Percentiles rank a stretch among this genome's conserved stretches.
phyloP scores from a whole-genome alignment of 1,140 invertebrate genomes.

The Schlechtendalia chinensis region DNA sequence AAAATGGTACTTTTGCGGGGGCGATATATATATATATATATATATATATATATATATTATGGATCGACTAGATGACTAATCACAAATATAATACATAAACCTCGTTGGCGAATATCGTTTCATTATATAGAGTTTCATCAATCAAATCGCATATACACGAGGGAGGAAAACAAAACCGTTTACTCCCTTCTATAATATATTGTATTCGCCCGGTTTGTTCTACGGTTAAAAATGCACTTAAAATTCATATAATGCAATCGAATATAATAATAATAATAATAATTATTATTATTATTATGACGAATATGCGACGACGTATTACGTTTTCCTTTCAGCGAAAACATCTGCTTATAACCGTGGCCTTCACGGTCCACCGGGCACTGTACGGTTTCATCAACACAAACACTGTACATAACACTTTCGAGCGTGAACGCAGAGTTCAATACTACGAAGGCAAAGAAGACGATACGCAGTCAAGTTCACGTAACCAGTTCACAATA shows the following conservation, averaged over 20 bases:
- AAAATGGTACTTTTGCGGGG: neutral
- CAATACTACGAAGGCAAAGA: neutral
- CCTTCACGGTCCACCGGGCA: constrained; percentile 29
- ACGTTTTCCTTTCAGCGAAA: constrained; percentile 21
- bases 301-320: too few species aligned
- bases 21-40: too few species aligned
- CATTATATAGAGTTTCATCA: neutral
- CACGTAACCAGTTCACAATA: neutral
- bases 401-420: neutral
- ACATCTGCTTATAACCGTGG: constrained; percentile 9
- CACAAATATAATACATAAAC: neutral
- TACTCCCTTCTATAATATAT: neutral
- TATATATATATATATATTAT: neutral
- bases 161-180: neutral
- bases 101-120: neutral
- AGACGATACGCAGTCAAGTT: neutral
- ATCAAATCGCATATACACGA: constrained; percentile 8
- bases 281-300: constrained; percentile 24
- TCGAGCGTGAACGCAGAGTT: neutral
- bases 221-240: neutral
- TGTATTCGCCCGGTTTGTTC: neutral
- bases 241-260: neutral
- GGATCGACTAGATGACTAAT: constrained; percentile 3
- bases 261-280: neutral
- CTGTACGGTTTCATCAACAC: constrained; percentile 16